phyloP scores from a whole-genome alignment of 2,113 vertebrate species.

The Peromyscus polionotus region DNA sequence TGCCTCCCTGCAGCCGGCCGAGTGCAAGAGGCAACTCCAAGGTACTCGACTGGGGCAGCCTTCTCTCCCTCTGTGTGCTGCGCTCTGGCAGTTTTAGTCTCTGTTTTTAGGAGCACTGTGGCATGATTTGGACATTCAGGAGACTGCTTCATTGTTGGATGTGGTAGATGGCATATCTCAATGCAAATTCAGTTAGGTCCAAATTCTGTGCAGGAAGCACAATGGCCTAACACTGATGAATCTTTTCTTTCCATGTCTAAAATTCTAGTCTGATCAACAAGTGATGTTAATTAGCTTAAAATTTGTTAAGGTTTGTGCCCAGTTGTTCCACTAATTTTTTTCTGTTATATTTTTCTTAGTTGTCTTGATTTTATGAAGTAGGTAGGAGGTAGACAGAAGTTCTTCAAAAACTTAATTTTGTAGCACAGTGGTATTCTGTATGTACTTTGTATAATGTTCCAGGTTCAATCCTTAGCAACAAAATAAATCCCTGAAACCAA shows the following conservation, averaged over 20 bases:
- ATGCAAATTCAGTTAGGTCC: neutral
- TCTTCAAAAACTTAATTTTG: conserved; percentile 1
- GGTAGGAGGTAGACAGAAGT: neutral
- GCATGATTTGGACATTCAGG: neutral
- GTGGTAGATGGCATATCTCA: neutral
- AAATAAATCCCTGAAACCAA: neutral
- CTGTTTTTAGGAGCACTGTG: neutral
- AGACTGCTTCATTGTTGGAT: neutral
- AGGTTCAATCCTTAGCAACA: neutral
- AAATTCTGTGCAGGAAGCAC: neutral
- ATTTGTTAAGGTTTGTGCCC: neutral
- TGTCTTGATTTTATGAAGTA: conserved; percentile 16
- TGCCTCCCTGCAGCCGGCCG: conserved; percentile 79
- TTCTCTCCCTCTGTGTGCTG: too few species aligned
- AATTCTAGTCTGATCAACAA: neutral
- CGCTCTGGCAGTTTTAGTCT: neutral
- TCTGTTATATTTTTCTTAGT: neutral
- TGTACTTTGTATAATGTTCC: neutral
- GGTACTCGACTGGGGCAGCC: conserved; percentile 82
- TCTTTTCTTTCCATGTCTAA: neutral
- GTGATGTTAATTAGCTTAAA: neutral
- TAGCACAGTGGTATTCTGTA: neutral
- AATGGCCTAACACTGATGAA: neutral
- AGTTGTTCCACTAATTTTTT: neutral
- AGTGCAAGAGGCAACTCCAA: conserved; percentile 90